A percentile compares a stretch with the other conserved stretches of the same genome.
phyloP scores from a whole-genome alignment of 2,113 vertebrate genomes.

The Petaurus breviceps region DNA sequence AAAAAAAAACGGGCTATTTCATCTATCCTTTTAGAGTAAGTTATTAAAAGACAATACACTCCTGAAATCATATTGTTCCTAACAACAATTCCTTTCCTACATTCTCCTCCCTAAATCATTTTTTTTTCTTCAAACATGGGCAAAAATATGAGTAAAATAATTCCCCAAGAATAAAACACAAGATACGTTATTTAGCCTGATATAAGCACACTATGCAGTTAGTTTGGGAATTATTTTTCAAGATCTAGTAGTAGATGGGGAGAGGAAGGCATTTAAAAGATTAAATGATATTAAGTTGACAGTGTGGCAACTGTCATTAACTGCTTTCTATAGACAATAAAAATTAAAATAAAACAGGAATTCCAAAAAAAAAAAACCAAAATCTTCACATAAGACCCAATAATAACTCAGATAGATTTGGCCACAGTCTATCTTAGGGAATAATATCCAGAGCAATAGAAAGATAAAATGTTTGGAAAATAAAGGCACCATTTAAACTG shows the following conservation, averaged over 20 bases:
- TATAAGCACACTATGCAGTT: not conserved
- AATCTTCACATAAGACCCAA: slow-evolving; percentile 26
- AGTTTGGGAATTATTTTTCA: slow-evolving; percentile 17
- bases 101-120: slow-evolving; percentile 15
- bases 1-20: slow-evolving; percentile 1
- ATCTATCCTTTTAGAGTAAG: not conserved
- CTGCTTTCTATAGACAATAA: slow-evolving; percentile 32
- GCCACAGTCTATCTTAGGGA: too few species aligned
- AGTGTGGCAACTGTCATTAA: not conserved
- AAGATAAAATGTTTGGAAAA: slow-evolving; percentile 6
- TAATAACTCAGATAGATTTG: not conserved
- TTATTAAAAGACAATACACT: not conserved
- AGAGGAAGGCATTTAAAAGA: slow-evolving; percentile 28
- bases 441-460: slow-evolving; percentile 17
- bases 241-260: slow-evolving; percentile 2
- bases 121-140: slow-evolving; percentile 7
- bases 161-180: not conserved
- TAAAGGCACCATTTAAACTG: not conserved
- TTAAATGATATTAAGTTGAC: slow-evolving; percentile 26
- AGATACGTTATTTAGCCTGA: not conserved
- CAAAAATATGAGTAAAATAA: not conserved
- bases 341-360: slow-evolving; percentile 5
- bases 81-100: not conserved
- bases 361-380: slow-evolving; percentile 12
- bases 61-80: not conserved